These are phyloP conservation scores for Argyresthia goedartella DNA, from an alignment of 2,888 invertebrate species.

Conservation along the genomic window DNA sequence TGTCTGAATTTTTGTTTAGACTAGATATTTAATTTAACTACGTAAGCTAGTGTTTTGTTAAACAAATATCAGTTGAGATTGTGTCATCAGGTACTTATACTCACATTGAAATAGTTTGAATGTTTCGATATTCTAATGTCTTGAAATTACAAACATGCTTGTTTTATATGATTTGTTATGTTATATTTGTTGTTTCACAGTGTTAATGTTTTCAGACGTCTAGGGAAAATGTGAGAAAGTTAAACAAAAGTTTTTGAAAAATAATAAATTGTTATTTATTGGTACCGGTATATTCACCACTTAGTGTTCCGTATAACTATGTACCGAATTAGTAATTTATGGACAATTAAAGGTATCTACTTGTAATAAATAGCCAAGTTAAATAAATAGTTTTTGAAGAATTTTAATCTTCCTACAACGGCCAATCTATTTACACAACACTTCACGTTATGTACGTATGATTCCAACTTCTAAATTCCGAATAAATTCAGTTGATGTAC, in stretches of 20 bases:
- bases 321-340: constrained; percentile 63
- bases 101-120: constrained; percentile 6
- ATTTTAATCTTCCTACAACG: constrained; percentile 40
- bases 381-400: constrained; percentile 47
- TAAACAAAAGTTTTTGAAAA: not conserved
- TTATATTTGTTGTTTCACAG: constrained; percentile 60
- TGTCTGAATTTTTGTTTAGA: no score
- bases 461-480: constrained; percentile 7
- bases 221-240: not conserved
- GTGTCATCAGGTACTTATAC: no score
- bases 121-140: constrained; percentile 49
- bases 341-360: constrained; percentile 32
- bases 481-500: constrained; percentile 10
- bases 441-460: constrained; percentile 22
- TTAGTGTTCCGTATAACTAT: constrained; percentile 55
- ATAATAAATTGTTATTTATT: not conserved
- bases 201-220: constrained; percentile 55
- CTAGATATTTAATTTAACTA: no score
- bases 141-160: no score
- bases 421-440: constrained; percentile 38
- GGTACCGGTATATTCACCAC: constrained; percentile 29
- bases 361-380: constrained; percentile 25
- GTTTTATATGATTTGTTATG: constrained; percentile 34
- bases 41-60: no score
- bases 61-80: no score